These are phyloP conservation scores for Gymnosoma rotundatum DNA, from an alignment of 2,888 invertebrate species.

Conservation along the genomic window DNA sequence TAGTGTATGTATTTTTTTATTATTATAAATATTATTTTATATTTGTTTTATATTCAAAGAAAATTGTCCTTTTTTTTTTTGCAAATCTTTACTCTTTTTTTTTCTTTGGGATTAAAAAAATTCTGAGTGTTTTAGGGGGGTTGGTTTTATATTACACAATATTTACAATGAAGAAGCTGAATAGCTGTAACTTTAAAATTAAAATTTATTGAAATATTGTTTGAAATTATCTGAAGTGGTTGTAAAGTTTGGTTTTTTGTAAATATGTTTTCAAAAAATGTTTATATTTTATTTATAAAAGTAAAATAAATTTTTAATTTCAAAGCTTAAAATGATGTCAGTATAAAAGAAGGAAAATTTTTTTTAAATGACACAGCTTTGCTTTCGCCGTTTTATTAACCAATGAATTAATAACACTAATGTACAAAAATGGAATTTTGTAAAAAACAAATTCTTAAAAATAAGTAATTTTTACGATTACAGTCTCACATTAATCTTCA, in stretches of 20 bases:
- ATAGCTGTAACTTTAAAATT: conserved; percentile 82
- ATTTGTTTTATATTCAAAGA: conserved; percentile 77
- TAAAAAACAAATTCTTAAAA: no score
- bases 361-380: conserved; percentile 36
- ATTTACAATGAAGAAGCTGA: conserved; percentile 83
- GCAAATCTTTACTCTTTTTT: neutral
- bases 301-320: conserved; percentile 78
- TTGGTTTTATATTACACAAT: conserved; percentile 79
- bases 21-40: neutral
- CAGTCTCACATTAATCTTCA: no score
- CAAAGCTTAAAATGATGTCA: conserved; percentile 66
- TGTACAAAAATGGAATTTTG: no score
- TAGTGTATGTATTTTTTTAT: neutral
- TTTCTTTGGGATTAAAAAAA: conserved; percentile 73
- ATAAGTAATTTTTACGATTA: no score
- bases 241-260: neutral
- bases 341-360: conserved; percentile 6
- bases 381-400: conserved; percentile 44
- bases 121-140: conserved; percentile 80
- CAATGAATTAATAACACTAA: no score
- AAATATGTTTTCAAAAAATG: neutral
- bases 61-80: neutral
- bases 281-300: neutral
- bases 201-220: conserved; percentile 72
- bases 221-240: conserved; percentile 1